Evolutionary conservation across 2,888 invertebrate genomes (phyloP).

Genomic region (Nemoura dubitans): DNA sequence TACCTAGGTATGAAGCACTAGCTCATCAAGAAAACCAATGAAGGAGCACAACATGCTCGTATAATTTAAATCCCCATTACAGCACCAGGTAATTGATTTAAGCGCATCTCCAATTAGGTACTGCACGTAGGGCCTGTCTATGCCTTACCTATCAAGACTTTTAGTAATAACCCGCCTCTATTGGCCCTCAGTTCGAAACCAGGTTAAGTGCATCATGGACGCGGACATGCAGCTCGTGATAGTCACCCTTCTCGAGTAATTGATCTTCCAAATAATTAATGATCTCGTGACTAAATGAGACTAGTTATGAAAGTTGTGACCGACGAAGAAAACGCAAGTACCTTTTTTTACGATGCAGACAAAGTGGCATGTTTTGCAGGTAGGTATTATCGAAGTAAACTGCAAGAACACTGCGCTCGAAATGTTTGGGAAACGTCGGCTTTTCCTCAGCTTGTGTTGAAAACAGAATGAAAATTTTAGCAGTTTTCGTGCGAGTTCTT

Average conservation of each 20-base stretch:
- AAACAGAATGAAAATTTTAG: background rate
- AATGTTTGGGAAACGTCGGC: background rate
- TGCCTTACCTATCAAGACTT: too few relatives aligned
- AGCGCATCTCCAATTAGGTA: background rate
- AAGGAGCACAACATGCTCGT: background rate
- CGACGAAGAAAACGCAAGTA: background rate
- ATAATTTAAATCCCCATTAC: background rate
- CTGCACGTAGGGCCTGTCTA: background rate
- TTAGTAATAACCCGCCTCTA: background rate
- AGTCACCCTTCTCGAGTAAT: background rate
- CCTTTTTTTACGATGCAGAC: background rate
- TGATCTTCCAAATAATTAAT: slow-evolving; percentile 7
- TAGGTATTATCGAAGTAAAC: background rate
- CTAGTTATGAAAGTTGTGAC: slow-evolving; percentile 7
- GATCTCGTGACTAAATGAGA: background rate
- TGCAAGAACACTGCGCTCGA: background rate
- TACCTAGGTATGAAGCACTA: background rate
- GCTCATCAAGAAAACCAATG: background rate
- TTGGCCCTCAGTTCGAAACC: background rate
- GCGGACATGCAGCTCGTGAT: background rate
- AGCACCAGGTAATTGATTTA: background rate
- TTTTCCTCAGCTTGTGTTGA: background rate
- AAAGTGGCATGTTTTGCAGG: background rate
- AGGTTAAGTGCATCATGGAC: background rate
- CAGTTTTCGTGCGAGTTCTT: background rate